Evolutionary conservation across 2,113 vertebrate species (phyloP), one percentile per base, ranked within the genome.

Genomic region (Anas platyrhynchos): DNA sequence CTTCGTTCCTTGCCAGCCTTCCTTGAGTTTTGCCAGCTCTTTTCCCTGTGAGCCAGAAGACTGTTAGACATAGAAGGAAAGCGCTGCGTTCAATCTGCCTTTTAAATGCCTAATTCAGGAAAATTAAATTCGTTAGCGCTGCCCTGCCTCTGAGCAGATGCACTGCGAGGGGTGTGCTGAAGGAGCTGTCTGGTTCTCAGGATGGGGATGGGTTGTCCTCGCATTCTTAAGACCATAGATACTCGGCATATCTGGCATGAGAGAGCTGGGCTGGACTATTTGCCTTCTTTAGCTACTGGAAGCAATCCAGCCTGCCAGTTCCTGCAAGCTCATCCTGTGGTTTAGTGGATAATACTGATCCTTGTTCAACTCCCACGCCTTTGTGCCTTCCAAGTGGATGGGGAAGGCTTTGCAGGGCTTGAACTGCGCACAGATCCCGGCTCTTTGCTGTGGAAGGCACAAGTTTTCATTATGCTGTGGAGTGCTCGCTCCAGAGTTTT

Each of bases 351-450:
- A 96, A 97, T 92, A 38, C 55, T 34, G 84, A 69, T 88, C 95
- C 91, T 93, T 94, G 91, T 96, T 97, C 67, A 54, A 74, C 91
- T 94, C 89, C 95, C 91, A 94, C 48, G 23, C 88, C 77, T 77
- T 16, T 74, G 68, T 88, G 89, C 74, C 66, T 94, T 58, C 44
- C 58, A 50, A 62, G 72, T 0, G 41, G 67, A 82, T 6, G 36
- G 79, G 68, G 75, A 46, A 54, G 78, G 22, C 38, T 79, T 65
- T 74, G 90, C 63, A 73, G 76, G 61, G 23, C 91, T 77, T 63
- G 55, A 63, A 11, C 72, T 72, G 61, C 10, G 69, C 65, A 11
- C 22, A 41, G 68, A 90, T 82, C 48, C 22, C 82, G 23, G 82
- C 5, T 92, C n/a, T 15, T 14, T 0, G 0, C 65, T 43, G 26